Conservation (phyloP, 2,888 invertebrate species). For the Agrilus cyanescens region DNA sequence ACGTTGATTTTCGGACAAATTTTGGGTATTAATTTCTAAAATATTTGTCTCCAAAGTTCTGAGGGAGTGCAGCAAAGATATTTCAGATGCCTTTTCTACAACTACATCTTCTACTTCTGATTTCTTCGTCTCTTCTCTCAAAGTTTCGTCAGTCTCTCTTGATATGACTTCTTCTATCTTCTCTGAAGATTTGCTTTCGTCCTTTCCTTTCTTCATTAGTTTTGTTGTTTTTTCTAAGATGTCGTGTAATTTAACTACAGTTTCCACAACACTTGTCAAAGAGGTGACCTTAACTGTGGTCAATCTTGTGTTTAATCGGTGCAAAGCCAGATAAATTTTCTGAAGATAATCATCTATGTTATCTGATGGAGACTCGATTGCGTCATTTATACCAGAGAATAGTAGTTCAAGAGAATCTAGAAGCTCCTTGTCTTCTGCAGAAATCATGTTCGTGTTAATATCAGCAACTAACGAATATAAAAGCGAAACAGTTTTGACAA, state of each 20-base stretch:
- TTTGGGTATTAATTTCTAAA: constrained; percentile 23
- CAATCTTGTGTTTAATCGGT: too few relatives aligned
- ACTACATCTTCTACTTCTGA: background rate
- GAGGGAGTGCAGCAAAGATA: background rate
- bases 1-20: constrained; percentile 20
- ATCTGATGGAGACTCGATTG: too few relatives aligned
- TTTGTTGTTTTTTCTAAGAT: too few relatives aligned
- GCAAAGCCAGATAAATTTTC: too few relatives aligned
- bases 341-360: too few relatives aligned
- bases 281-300: too few relatives aligned
- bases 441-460: constrained; percentile 1
- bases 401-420: constrained; percentile 7
- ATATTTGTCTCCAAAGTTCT: constrained; percentile 20
- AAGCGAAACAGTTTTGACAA: constrained; percentile 7
- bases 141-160: background rate
- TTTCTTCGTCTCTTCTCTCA: background rate
- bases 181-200: background rate
- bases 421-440: constrained; percentile 3
- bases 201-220: too few relatives aligned
- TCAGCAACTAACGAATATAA: constrained; percentile 8
- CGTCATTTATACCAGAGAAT: constrained; percentile 2
- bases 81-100: background rate
- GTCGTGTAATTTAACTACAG: too few relatives aligned
- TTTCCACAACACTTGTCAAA: too few relatives aligned
- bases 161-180: background rate